These are phyloP conservation scores for Pseudomyrmex sp. DNA, from an alignment of 1,140 invertebrate genomes.

Conservation along the genomic window DNA sequence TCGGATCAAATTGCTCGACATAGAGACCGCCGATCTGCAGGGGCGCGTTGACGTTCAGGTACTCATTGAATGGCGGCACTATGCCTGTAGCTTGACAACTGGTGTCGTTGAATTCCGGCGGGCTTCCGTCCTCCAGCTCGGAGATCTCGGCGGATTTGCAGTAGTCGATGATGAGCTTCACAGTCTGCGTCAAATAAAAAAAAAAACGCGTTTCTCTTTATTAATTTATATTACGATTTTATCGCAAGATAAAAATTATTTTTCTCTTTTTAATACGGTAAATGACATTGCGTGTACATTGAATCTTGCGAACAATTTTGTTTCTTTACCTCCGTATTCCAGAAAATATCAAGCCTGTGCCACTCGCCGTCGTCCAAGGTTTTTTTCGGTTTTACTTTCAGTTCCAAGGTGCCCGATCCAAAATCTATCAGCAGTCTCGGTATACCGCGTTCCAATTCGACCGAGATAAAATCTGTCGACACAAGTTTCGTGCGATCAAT, in stretches of 20 bases:
- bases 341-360: conserved; percentile 98
- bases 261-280: no score
- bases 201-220: not conserved
- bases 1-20: conserved; percentile 94
- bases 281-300: conserved; percentile 4
- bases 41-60: conserved; percentile 97
- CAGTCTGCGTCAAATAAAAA: conserved; percentile 85
- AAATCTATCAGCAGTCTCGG: conserved; percentile 97
- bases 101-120: conserved; percentile 93
- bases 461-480: conserved; percentile 93
- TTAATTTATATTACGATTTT: not conserved
- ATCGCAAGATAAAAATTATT: not conserved
- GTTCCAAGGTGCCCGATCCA: conserved; percentile 96
- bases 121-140: conserved; percentile 94
- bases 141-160: conserved; percentile 94
- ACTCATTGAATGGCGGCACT: conserved; percentile 98
- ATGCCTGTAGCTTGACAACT: conserved; percentile 94
- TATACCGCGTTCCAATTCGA: conserved; percentile 96
- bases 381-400: conserved; percentile 94
- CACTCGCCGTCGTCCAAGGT: conserved; percentile 97
- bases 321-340: conserved; percentile 94
- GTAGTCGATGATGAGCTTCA: conserved; percentile 96
- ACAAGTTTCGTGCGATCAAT: not conserved
- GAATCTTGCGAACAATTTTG: not conserved
- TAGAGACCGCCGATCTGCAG: conserved; percentile 96